These are phyloP conservation scores for Vombatus ursinus DNA, from an alignment of 2,113 vertebrate genomes.

Conservation along the genomic window DNA sequence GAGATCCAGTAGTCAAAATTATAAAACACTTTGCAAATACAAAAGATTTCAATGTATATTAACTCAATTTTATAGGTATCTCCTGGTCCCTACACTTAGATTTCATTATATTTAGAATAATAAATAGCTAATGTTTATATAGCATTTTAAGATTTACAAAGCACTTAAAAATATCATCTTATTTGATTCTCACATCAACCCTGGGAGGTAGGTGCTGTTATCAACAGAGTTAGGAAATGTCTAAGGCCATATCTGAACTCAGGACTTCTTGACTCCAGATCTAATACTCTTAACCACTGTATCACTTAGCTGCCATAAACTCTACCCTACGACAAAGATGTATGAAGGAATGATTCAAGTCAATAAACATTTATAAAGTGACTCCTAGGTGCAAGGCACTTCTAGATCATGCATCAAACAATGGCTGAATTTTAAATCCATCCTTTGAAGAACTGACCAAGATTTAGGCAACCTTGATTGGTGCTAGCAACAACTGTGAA, in stretches of 20 bases:
- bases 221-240: neutral
- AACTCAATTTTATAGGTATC: neutral
- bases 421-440: neutral
- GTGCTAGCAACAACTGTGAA: neutral
- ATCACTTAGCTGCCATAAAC: neutral
- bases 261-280: neutral
- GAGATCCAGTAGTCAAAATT: neutral
- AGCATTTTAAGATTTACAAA: neutral
- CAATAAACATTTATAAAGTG: neutral
- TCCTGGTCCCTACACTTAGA: neutral
- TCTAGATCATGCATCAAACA: neutral
- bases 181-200: neutral
- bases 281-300: neutral
- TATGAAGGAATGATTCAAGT: neutral
- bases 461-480: neutral
- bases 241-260: neutral
- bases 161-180: neutral
- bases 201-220: neutral
- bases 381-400: neutral
- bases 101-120: neutral
- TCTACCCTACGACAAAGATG: neutral
- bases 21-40: neutral
- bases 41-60: neutral
- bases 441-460: neutral
- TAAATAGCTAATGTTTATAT: neutral